A percentile compares a stretch with the other conserved stretches of the same genome.
Conservation (phyloP, 2,113 vertebrate species). For the Indicator indicator region DNA sequence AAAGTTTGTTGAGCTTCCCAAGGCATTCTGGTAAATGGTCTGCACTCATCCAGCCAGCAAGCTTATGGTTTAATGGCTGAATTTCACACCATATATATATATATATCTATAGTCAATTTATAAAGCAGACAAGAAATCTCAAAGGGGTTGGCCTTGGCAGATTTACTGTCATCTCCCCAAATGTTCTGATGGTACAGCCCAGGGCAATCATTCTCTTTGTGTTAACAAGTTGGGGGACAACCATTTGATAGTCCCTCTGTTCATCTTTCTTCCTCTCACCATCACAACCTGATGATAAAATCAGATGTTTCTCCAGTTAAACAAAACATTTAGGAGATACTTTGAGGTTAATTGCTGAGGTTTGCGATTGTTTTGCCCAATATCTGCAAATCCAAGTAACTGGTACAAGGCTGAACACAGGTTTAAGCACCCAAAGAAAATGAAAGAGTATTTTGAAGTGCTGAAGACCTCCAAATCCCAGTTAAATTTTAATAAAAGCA, state of each 20-base stretch:
- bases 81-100: not conserved
- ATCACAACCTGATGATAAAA: not conserved
- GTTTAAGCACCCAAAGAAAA: not conserved
- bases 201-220: not conserved
- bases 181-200: not conserved
- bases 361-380: not conserved
- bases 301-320: not conserved
- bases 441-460: not conserved
- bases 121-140: not conserved
- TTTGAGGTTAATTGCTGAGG: not conserved
- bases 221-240: not conserved
- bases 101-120: not conserved
- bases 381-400: not conserved
- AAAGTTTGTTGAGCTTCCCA: constrained; percentile 20
- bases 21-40: constrained; percentile 22
- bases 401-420: fast-evolving
- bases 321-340: not conserved
- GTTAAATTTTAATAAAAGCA: not conserved
- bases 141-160: not conserved
- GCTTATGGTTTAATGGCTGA: not conserved
- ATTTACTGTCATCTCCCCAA: not conserved
- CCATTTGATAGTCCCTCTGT: not conserved
- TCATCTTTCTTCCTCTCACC: not conserved
- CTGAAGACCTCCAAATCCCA: not conserved
- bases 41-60: not conserved